Evolutionary conservation across 2,113 vertebrate species (phyloP), one percentile per base, ranked within the genome.

Genomic region (Scomber colias): DNA sequence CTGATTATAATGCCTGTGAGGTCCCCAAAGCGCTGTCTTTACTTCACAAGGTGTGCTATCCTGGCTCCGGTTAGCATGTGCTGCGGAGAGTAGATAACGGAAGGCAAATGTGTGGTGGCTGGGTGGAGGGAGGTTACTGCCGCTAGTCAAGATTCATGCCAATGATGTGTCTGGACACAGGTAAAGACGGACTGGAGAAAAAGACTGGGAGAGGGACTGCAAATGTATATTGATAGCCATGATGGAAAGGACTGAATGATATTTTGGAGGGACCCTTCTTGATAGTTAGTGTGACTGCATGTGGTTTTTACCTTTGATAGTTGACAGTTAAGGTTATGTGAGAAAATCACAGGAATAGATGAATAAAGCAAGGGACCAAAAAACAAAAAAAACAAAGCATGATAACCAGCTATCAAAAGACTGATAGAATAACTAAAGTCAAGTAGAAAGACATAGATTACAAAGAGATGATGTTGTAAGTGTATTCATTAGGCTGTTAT

Each of bases 1-100:
- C 83, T 86, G 91, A 89, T 92, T 87, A 87, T 70, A 83, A 89
- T 17, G 79, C 67, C 71, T 21, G 69, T 59, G 77, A 85, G 70
- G 81, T 81, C 75, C 63, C 68, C n/a, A 49, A 68, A 84, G 78
- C 27, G 70, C 65, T 21, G 11, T 46, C 75, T 79, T 73, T 64
- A 63, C 72, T 81, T 75, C 66, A 17, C 74, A 59, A 21, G 21
- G 66, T 1, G 53, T 19, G 13, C 77, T 17, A 48, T 73, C 55
- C 63, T 64, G 75, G 61, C 72, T 71, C 70, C 50, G 79, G 77
- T 81, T 84, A 73, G 71, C 76, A 57, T 71, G 71, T 66, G 66
- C 73, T 85, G 86, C 19, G 1, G 31, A 30, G 30, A 40, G 51
- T 31, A 77, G 82, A 84, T 84, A 85, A 88, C 71, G 48, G 66